Evolutionary conservation across 2,113 vertebrate genomes (phyloP).

Genomic region (Phocoena phocoena): DNA sequence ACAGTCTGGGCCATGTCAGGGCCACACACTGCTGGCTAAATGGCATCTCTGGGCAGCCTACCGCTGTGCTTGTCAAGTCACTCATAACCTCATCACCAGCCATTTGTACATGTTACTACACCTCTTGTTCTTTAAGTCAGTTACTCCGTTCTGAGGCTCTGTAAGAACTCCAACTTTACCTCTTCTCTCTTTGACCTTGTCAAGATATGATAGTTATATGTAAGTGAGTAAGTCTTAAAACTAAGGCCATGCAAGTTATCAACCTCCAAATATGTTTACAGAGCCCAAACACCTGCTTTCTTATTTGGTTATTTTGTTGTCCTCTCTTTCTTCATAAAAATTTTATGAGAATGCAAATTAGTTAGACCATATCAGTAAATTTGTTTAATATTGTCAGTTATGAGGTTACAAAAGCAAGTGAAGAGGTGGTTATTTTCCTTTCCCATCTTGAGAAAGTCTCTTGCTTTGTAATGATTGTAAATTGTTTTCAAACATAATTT

Average conservation of each 20-base stretch:
- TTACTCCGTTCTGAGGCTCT: not conserved
- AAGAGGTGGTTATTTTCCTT: not conserved
- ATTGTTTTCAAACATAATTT: not conserved
- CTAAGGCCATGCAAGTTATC: not conserved
- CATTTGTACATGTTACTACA: not conserved
- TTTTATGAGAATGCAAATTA: constrained; percentile 1
- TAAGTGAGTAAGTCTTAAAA: not conserved
- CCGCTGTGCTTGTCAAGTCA: not conserved
- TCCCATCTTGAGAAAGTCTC: not conserved
- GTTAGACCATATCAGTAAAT: not conserved
- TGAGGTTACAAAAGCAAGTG: not conserved
- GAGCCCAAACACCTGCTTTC: not conserved
- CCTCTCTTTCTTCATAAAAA: not conserved
- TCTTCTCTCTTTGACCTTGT: not conserved
- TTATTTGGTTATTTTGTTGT: not conserved
- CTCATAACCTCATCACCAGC: not conserved
- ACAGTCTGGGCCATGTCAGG: not conserved
- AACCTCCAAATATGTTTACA: constrained; percentile 6
- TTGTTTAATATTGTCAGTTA: constrained; percentile 33
- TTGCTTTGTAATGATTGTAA: not conserved
- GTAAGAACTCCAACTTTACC: not conserved
- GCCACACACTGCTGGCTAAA: not conserved
- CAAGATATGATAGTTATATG: not conserved
- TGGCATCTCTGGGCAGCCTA: not conserved
- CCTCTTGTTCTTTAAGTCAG: not conserved